Evolutionary conservation across 1,140 invertebrate species (phyloP).

Genomic region (Diachasmimorpha longicaudata): DNA sequence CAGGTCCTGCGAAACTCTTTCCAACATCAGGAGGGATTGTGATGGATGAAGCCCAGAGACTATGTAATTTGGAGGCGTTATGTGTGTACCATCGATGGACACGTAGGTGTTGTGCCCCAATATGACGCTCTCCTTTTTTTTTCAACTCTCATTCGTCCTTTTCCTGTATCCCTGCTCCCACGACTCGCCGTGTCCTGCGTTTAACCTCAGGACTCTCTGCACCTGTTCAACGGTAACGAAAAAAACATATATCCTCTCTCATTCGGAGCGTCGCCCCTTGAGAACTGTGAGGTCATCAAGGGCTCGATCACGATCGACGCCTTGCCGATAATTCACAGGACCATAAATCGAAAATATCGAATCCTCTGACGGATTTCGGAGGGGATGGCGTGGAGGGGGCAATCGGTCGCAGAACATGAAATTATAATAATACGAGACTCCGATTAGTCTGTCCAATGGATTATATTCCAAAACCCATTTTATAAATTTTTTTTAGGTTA

Average conservation of each 20-base stretch:
- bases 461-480: slow-evolving; percentile 47
- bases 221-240: not conserved
- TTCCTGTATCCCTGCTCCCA: not conserved
- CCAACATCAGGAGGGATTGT: slow-evolving; percentile 22
- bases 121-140: not conserved
- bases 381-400: not conserved
- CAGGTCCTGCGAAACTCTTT: slow-evolving; percentile 17
- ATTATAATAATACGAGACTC: slow-evolving; percentile 55
- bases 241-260: not conserved
- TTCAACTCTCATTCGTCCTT: not conserved
- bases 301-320: slow-evolving; percentile 20
- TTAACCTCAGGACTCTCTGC: not conserved
- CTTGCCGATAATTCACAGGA: slow-evolving; percentile 17
- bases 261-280: no score
- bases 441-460: slow-evolving; percentile 59
- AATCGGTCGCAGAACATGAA: slow-evolving; percentile 37
- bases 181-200: not conserved
- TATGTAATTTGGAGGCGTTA: slow-evolving; percentile 62
- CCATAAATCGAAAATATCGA: slow-evolving; percentile 10
- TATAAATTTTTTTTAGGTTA: slow-evolving; percentile 26
- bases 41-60: slow-evolving; percentile 57
- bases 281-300: not conserved
- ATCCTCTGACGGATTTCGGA: not conserved
- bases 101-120: slow-evolving; percentile 23
- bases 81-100: slow-evolving; percentile 54